These are phyloP conservation scores for Pangasius sanitwongsei DNA, from an alignment of 2,797 vertebrate genomes.

Conservation along the genomic window DNA sequence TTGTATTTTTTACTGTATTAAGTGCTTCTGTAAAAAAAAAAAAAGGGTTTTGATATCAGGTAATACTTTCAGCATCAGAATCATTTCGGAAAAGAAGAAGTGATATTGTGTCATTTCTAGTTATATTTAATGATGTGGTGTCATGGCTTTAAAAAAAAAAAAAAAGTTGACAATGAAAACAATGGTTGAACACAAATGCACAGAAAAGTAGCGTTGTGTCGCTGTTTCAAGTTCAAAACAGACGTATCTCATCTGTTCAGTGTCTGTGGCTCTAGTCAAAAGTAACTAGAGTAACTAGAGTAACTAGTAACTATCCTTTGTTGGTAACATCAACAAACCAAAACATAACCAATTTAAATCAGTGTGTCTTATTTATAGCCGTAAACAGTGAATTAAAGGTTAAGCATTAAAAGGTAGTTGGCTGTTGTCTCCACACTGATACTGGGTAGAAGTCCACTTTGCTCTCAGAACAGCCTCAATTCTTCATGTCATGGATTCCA, in stretches of 20 bases:
- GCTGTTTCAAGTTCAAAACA: too few species aligned
- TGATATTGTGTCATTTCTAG: neutral
- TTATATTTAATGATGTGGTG: too few species aligned
- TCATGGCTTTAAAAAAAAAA: neutral
- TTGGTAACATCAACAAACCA: neutral
- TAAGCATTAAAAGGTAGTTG: neutral
- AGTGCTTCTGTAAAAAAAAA: too few species aligned
- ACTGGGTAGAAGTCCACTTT: neutral
- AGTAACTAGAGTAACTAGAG: too few species aligned
- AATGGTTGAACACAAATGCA: neutral
- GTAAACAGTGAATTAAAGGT: neutral
- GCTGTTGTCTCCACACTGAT: neutral
- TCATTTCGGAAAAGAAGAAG: neutral
- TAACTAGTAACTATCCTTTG: too few species aligned
- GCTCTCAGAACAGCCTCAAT: neutral
- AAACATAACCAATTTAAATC: neutral
- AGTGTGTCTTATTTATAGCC: neutral
- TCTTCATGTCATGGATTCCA: neutral
- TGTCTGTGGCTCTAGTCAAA: too few species aligned
- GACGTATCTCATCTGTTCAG: too few species aligned
- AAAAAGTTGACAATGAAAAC: too few species aligned
- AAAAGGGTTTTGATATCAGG: neutral
- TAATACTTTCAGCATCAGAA: neutral
- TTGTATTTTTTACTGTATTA: neutral
- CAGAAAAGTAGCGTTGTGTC: too few species aligned